Base-by-base conservation (phyloP, 2,888 invertebrate genomes). In the Sialis fuliginosa region DNA sequence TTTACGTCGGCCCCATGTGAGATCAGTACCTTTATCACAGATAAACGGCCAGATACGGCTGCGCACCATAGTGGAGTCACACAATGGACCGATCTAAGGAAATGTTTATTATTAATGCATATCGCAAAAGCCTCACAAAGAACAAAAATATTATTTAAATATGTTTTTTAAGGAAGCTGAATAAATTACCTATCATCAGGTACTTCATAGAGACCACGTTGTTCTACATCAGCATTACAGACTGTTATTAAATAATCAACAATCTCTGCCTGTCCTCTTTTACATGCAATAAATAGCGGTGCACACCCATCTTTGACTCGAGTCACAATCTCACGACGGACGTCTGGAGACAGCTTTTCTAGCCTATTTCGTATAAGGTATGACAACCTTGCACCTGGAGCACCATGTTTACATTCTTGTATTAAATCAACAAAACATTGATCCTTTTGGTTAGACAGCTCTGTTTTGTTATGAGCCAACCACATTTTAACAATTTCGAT, bases 31-130 rank as follows among this genome's bases (percentile, higher is more conserved):
- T 81, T 79, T 45, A 92, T 78, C 53, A 87, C 81, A 39, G 72
- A 70, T 9, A 89, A 62, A 54, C 81, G 81, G 9, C 90, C 90
- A 6, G 85, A 81, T 1, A 92, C 92, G 4, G 90, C 85, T 2
- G 92, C 90, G 67, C 85, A 85, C 93, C 93, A 93, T 49, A 93
- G 68, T 32, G 92, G 90, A 9, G 90, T 88, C 3, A 88, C 91
- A 57, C 73, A 73, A 67, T 91, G 91, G 53, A 77, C 75, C 33
- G 81, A 76, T 56, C 74, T 67, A 52, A 35, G 53, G 60, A 54
- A 44, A 40, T 43, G 34, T 9, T 42, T 37, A 37, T 37, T 6
- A 37, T 6, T 7, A 8, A 6, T 37, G 4, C 37, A 7, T 6
- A 7, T n/a, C n/a, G n/a, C n/a, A n/a, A n/a, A n/a, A n/a, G n/a